phyloP scores from a whole-genome alignment of 2,888 invertebrate genomes.

The Sepioteuthis lessoniana region DNA sequence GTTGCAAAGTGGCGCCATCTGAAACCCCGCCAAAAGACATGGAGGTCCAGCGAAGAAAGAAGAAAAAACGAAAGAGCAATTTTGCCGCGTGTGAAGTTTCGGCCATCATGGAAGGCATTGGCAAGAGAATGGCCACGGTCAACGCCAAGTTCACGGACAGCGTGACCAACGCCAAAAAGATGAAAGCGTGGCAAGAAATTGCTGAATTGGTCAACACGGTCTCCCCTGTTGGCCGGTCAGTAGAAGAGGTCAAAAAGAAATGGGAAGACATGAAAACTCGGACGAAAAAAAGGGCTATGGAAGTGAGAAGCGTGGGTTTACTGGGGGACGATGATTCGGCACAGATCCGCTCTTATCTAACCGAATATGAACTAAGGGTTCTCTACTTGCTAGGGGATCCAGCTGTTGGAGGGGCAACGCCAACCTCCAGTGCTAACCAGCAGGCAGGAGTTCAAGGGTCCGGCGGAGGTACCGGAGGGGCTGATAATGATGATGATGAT shows the following conservation, averaged over 20 bases:
- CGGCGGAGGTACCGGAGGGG: constrained; percentile 4
- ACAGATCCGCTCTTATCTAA: constrained; percentile 42
- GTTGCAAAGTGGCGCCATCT: background rate
- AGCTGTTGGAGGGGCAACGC: background rate
- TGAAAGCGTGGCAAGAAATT: constrained; percentile 43
- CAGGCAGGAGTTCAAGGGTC: background rate
- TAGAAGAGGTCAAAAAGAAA: constrained; percentile 41
- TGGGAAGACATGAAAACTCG: constrained; percentile 45
- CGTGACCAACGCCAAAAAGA: constrained; percentile 45
- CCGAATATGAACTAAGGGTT: constrained; percentile 40
- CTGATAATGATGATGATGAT: background rate
- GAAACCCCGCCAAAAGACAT: constrained; percentile 1
- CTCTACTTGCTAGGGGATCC: constrained; percentile 35
- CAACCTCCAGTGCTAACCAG: background rate
- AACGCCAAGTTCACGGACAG: constrained; percentile 44
- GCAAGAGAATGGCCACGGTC: constrained; percentile 35
- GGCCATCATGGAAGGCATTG: constrained; percentile 43
- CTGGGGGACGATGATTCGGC: background rate
- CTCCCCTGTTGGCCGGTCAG: constrained; percentile 41
- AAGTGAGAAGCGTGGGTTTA: background rate
- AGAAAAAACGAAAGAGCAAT: constrained; percentile 42
- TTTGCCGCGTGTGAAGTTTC: constrained; percentile 39
- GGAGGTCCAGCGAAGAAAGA: constrained; percentile 36
- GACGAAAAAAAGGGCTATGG: constrained; percentile 40
- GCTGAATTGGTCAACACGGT: constrained; percentile 39